Base-by-base conservation (phyloP, 2,797 vertebrate species). In the Sardinella longiceps region DNA sequence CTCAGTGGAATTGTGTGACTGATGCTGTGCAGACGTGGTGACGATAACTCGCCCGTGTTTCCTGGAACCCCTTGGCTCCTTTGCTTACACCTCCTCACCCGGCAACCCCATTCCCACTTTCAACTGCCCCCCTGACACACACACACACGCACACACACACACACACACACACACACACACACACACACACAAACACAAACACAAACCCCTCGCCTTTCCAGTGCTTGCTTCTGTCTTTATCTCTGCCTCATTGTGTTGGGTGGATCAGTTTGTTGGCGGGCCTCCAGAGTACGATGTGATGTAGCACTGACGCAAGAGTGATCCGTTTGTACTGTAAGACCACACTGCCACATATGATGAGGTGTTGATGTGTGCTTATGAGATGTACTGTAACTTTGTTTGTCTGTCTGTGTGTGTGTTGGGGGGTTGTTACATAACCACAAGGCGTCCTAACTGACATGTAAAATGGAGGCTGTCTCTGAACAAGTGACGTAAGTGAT, bases 11-110 rank as follows among this genome's bases (percentile, higher is more conserved):
- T 39, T 25, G 87, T 90, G 90, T 88, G 84, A 66, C 85, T 83
- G 86, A 91, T 81, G 56, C 82, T 89, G 85, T 92, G 90, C 92
- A 90, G 87, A 82, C 85, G 82, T 81, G 80, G 82, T 90, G 88
- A 88, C 89, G 91, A 93, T 85, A 91, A 90, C 90, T 58, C 63
- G 84, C 82, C 83, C 66, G 48, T 86, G 86, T 86, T 92, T 93
- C 91, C 87, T 74, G 81, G 87, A 93, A 92, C 88, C 84, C 87
- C 88, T 70, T 89, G 37, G 82, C 84, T 82, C 90, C 90, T 90
- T 91, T 93, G 90, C 90, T 86, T 89, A 88, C 82, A 91, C 56
- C 87, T 85, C 84, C 58, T 20, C 33, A 39, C 0, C 70, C 12
- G 14, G 1, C 12, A 28, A 33, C 28, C 63, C 25, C 58, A 20